Percentiles rank a stretch among this genome's conserved stretches.
phyloP scores from a whole-genome alignment of 2,113 vertebrate genomes.

The Eurystomus gularis region DNA sequence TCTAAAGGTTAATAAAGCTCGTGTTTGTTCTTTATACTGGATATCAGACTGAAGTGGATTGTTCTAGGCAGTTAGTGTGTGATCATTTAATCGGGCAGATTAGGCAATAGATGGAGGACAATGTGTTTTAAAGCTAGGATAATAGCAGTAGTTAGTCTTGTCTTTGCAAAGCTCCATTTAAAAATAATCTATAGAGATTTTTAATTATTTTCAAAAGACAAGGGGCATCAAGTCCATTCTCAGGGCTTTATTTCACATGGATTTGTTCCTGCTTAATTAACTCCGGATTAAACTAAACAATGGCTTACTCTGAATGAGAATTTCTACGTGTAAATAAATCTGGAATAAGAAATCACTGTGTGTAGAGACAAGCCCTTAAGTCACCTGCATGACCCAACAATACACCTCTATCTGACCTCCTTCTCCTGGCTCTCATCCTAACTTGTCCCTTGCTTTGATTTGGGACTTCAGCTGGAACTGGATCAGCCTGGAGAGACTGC shows the following conservation, averaged over 20 bases:
- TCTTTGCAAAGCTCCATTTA: background rate
- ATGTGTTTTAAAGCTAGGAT: background rate
- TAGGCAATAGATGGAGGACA: slow-evolving; percentile 33
- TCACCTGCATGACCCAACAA: background rate
- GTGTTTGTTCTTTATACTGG: background rate
- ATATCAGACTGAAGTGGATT: background rate
- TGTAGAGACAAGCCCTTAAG: background rate
- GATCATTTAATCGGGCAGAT: background rate
- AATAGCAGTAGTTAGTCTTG: background rate
- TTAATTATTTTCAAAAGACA: background rate
- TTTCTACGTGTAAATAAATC: background rate
- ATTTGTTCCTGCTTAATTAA: slow-evolving; percentile 20
- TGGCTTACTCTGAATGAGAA: background rate
- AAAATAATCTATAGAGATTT: background rate
- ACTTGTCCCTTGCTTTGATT: background rate
- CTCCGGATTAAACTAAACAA: background rate
- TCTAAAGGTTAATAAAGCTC: background rate
- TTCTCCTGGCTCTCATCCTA: background rate
- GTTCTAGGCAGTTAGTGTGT: background rate
- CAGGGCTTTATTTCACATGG: background rate
- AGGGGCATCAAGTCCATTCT: background rate
- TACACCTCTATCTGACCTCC: background rate
- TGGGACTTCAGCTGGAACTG: background rate
- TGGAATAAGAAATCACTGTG: background rate
- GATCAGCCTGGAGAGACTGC: background rate